These are phyloP conservation scores for Aviceda subcristata DNA, from an alignment of 2,113 vertebrate species.

Conservation along the genomic window DNA sequence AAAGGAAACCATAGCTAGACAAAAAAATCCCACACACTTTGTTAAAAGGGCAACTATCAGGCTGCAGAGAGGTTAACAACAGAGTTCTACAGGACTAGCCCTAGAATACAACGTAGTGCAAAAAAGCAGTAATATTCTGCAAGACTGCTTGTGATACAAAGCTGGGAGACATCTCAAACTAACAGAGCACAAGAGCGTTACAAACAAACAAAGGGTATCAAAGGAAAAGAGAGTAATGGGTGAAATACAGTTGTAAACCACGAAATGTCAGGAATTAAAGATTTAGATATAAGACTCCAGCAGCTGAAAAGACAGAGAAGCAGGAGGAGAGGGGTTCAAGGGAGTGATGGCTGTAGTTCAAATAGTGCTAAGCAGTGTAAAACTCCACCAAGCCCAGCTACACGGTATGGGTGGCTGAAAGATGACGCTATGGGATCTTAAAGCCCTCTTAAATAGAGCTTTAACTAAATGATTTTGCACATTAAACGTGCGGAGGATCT, in stretches of 20 bases:
- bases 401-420: fast-evolving
- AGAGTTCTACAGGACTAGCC: neutral
- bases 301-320: neutral
- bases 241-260: neutral
- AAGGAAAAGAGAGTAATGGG: neutral
- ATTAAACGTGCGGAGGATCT: neutral
- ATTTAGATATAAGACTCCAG: neutral
- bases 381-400: neutral
- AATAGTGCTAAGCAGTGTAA: neutral
- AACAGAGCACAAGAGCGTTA: neutral
- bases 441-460: neutral
- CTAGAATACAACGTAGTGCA: neutral
- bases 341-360: neutral
- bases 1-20: neutral
- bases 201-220: neutral
- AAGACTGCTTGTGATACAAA: neutral
- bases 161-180: neutral
- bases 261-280: neutral
- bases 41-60: neutral
- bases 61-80: neutral
- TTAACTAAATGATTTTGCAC: neutral
- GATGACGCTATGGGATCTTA: neutral
- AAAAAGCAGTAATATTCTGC: neutral
- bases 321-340: neutral
- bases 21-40: neutral